Percentiles rank a stretch among this genome's conserved stretches.
Evolutionary conservation across 2,113 vertebrate species (phyloP).

Genomic region (Raphicerus campestris): DNA sequence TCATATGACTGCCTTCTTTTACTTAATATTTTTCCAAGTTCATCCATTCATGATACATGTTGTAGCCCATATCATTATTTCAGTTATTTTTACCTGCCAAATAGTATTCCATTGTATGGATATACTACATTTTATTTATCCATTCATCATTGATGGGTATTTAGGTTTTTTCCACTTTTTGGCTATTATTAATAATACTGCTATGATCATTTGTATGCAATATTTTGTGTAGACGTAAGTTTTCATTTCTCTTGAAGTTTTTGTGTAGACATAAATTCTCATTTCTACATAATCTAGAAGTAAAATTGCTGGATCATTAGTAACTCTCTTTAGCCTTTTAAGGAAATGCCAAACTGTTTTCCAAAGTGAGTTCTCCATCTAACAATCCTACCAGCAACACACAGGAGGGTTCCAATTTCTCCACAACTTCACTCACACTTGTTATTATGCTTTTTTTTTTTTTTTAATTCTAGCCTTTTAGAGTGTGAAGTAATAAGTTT

Average conservation of each 20-base stretch:
- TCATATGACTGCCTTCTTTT: background rate
- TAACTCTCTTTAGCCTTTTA: background rate
- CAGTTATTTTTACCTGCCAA: background rate
- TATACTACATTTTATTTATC: background rate
- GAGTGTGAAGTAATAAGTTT: background rate
- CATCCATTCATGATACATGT: background rate
- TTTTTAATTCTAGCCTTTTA: background rate
- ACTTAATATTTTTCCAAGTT: background rate
- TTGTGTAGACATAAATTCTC: background rate
- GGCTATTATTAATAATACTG: background rate
- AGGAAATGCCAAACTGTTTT: background rate
- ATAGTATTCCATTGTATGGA: background rate
- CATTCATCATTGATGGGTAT: background rate
- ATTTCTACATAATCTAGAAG: background rate
- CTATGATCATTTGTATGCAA: background rate
- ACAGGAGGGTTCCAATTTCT: background rate
- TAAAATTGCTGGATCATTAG: background rate
- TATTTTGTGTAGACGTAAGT: background rate
- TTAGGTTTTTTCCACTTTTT: background rate
- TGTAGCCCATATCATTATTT: background rate
- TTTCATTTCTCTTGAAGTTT: background rate
- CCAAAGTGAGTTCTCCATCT: background rate
- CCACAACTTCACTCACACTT: background rate
- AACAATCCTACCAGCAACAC: background rate
- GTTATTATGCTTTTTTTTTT: background rate